Conservation (phyloP, 2,797 vertebrate genomes). For the Pelodytes ibericus region DNA sequence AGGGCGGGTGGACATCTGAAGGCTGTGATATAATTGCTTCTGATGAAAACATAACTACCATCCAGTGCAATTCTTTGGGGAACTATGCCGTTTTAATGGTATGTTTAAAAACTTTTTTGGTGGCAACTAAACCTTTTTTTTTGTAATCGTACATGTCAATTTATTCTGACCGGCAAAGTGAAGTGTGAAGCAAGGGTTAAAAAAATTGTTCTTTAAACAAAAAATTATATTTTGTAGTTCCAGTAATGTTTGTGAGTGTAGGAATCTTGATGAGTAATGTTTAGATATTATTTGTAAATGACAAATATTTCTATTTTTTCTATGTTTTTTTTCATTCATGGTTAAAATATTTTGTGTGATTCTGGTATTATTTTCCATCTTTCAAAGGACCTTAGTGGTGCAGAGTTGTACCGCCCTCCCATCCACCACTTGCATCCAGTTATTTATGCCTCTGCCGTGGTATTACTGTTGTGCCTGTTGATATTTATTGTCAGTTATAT, state of each 20-base stretch:
- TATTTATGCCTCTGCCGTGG: slow-evolving; percentile 84
- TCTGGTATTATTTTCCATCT: slow-evolving; percentile 30
- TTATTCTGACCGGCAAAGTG: too few species aligned
- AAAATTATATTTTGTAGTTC: too few species aligned
- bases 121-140: too few species aligned
- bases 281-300: too few species aligned
- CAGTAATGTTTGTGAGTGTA: too few species aligned
- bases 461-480: slow-evolving; percentile 85
- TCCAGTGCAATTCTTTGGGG: slow-evolving; percentile 89
- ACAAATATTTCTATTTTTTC: too few species aligned
- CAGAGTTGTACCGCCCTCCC: slow-evolving; percentile 77
- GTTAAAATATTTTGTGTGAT: too few species aligned
- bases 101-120: slow-evolving; percentile 44
- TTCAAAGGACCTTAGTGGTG: slow-evolving; percentile 85
- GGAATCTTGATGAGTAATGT: too few species aligned
- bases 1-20: slow-evolving; percentile 91
- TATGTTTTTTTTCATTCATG: too few species aligned
- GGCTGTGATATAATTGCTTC: slow-evolving; percentile 87
- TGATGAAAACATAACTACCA: slow-evolving; percentile 89
- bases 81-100: slow-evolving; percentile 96
- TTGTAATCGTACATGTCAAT: too few species aligned
- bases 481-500: slow-evolving; percentile 86
- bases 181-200: too few species aligned
- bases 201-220: too few species aligned
- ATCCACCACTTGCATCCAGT: slow-evolving; percentile 88